These are phyloP conservation scores for Osmoderma eremita DNA, from an alignment of 2,888 invertebrate species.

Conservation along the genomic window DNA sequence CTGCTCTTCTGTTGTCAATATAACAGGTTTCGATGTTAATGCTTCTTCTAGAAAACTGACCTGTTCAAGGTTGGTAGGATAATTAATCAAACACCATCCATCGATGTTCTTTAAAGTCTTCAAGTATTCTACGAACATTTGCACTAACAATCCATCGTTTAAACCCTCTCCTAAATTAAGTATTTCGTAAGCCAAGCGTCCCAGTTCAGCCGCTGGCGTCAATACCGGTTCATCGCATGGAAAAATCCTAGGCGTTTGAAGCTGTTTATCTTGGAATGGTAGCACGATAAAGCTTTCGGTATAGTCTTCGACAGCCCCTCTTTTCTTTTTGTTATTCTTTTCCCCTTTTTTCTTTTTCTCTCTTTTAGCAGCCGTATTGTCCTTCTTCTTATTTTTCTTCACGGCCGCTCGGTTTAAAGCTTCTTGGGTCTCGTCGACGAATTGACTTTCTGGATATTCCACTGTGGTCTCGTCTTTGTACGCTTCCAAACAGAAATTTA, in stretches of 20 bases:
- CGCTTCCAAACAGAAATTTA: conserved; percentile 68
- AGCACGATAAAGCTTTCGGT: background rate
- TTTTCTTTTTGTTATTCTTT: conserved; percentile 43
- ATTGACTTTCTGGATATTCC: conserved; percentile 61
- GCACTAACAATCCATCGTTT: conserved; percentile 67
- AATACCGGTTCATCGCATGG: conserved; percentile 69
- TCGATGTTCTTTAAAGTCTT: conserved; percentile 63
- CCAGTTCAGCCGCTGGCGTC: conserved; percentile 66
- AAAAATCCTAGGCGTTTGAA: conserved; percentile 71
- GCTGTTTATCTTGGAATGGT: conserved; percentile 60
- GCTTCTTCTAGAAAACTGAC: conserved; percentile 70
- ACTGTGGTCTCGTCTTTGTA: conserved; percentile 68
- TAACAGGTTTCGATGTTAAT: conserved; percentile 67
- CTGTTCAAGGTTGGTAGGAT: conserved; percentile 69
- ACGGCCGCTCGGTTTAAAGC: conserved; percentile 63
- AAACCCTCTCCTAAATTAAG: conserved; percentile 66
- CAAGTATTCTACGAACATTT: conserved; percentile 71
- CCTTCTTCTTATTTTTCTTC: conserved; percentile 54
- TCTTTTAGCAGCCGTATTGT: conserved; percentile 42
- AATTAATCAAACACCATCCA: conserved; percentile 74
- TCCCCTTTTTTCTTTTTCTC: conserved; percentile 32
- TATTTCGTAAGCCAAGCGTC: conserved; percentile 68
- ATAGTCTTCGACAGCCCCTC: background rate
- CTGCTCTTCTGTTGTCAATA: conserved; percentile 54
- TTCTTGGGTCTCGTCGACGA: conserved; percentile 61